Evolutionary conservation across 1,140 invertebrate genomes (phyloP).

Genomic region (Heliconius congener): DNA sequence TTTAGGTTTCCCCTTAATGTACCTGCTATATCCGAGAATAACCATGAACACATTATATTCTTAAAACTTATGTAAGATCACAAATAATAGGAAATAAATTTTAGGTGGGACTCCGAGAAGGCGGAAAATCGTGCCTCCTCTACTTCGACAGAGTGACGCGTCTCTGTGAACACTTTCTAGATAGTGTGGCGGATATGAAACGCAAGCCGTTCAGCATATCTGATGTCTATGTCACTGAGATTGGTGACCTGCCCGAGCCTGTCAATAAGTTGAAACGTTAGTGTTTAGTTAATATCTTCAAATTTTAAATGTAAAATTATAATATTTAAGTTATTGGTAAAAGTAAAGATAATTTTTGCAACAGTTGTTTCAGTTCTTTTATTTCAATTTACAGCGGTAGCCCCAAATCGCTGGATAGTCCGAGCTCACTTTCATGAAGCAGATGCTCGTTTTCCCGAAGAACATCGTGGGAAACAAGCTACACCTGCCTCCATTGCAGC

Average conservation of each 20-base stretch:
- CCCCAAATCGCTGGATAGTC: slow-evolving; percentile 77
- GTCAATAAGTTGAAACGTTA: slow-evolving; percentile 78
- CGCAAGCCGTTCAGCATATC: slow-evolving; percentile 76
- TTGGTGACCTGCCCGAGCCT: slow-evolving; percentile 68
- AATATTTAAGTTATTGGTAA: no score
- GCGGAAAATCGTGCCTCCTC: slow-evolving; percentile 67
- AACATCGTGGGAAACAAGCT: slow-evolving; percentile 78
- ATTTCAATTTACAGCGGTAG: slow-evolving; percentile 57
- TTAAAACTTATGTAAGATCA: no score
- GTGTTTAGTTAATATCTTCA: neutral
- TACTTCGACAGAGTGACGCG: slow-evolving; percentile 53
- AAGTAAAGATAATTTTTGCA: no score
- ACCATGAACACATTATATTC: no score
- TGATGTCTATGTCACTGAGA: slow-evolving; percentile 72
- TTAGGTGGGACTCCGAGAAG: slow-evolving; percentile 66
- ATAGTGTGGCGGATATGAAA: slow-evolving; percentile 64
- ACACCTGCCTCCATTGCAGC: slow-evolving; percentile 75
- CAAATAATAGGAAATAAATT: neutral
- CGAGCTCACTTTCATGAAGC: slow-evolving; percentile 78
- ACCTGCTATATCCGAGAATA: no score
- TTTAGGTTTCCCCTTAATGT: no score
- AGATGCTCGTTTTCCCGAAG: slow-evolving; percentile 70
- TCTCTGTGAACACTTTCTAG: slow-evolving; percentile 71
- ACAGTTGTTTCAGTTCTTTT: neutral
- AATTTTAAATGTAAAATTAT: no score